Conservation (phyloP, 2,888 invertebrate genomes). For the Dicyrtomina minuta region DNA sequence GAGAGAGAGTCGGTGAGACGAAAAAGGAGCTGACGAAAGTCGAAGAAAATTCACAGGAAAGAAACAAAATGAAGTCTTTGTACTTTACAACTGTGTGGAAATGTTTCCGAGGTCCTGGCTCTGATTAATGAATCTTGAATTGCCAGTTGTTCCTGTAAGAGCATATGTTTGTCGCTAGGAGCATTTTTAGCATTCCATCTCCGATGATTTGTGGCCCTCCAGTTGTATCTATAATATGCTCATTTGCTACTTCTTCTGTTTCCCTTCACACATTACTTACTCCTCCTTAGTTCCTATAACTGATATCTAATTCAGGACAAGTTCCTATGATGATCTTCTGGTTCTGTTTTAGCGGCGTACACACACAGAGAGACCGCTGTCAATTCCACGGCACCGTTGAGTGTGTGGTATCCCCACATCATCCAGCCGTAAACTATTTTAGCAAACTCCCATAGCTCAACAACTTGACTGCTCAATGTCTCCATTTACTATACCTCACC, state of each 20-base stretch:
- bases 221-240: slow-evolving; percentile 25
- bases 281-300: no score
- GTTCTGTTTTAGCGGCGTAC: slow-evolving; percentile 3
- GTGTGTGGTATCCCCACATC: not conserved
- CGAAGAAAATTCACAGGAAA: slow-evolving; percentile 33
- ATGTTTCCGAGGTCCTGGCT: slow-evolving; percentile 27
- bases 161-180: slow-evolving; percentile 30
- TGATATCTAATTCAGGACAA: not conserved
- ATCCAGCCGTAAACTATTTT: no score
- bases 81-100: slow-evolving; percentile 32
- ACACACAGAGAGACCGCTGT: slow-evolving; percentile 5
- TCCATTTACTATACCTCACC: no score
- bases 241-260: slow-evolving; percentile 1
- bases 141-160: slow-evolving; percentile 29
- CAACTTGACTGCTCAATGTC: no score
- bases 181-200: slow-evolving; percentile 36
- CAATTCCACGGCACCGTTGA: not conserved
- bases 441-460: no score
- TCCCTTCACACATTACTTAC: no score
- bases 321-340: not conserved
- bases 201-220: slow-evolving; percentile 36
- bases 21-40: slow-evolving; percentile 18
- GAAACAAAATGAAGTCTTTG: slow-evolving; percentile 43
- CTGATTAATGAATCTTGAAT: slow-evolving; percentile 39
- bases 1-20: not conserved